These are phyloP conservation scores for Thalpophila matura DNA, from an alignment of 2,888 invertebrate genomes.

Conservation along the genomic window DNA sequence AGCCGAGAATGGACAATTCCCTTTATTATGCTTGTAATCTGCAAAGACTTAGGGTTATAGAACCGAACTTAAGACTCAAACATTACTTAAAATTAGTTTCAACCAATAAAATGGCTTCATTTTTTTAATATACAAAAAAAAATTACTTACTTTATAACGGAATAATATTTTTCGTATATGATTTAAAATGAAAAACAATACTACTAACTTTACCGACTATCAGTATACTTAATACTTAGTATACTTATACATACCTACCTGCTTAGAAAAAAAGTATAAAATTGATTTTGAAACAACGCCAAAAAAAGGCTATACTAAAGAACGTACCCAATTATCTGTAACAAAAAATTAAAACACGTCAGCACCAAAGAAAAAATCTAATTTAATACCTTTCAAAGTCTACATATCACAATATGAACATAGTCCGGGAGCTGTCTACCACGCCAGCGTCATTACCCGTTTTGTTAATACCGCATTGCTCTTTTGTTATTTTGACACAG, in stretches of 20 bases:
- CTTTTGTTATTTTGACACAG: constrained; percentile 91
- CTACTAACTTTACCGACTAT: too few relatives aligned
- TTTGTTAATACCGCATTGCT: constrained; percentile 86
- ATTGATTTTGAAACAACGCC: not conserved
- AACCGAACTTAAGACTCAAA: too few relatives aligned
- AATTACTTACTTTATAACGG: too few relatives aligned
- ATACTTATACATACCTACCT: too few relatives aligned
- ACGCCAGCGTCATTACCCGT: constrained; percentile 80
- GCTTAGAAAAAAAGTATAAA: too few relatives aligned
- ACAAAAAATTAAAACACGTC: constrained; percentile 6
- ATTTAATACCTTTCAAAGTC: constrained; percentile 47
- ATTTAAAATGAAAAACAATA: too few relatives aligned
- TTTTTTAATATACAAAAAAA: too few relatives aligned
- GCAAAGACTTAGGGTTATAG: constrained; percentile 1
- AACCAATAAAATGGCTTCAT: too few relatives aligned
- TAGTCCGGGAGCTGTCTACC: constrained; percentile 75
- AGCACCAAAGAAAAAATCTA: constrained; percentile 20
- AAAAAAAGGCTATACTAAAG: constrained; percentile 1
- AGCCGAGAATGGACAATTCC: too few relatives aligned
- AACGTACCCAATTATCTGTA: constrained; percentile 16
- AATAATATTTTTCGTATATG: too few relatives aligned
- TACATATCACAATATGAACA: constrained; percentile 71
- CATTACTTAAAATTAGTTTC: too few relatives aligned
- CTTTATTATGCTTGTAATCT: not conserved
- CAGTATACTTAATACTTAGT: too few relatives aligned